Evolutionary conservation across 2,888 invertebrate species (phyloP).

Genomic region (Pachycephus smyrnensis): DNA sequence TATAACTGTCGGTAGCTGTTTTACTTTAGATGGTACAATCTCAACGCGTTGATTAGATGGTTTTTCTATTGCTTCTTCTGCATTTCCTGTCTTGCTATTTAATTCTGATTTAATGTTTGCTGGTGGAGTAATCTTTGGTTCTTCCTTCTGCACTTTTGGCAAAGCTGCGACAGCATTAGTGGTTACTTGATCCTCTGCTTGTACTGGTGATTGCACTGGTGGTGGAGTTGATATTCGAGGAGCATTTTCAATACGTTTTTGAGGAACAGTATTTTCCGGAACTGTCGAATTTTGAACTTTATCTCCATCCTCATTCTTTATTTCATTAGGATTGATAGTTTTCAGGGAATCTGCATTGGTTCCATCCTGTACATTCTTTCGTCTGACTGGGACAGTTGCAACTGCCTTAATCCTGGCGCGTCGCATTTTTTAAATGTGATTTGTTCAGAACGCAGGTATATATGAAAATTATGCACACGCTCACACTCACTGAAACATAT

Average conservation of each 20-base stretch:
- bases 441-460: not conserved
- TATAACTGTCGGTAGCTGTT: not conserved
- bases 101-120: not conserved
- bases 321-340: slow-evolving; percentile 4
- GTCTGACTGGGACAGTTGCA: slow-evolving; percentile 75
- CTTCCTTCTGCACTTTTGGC: slow-evolving; percentile 4
- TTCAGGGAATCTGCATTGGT: slow-evolving; percentile 18
- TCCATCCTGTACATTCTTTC: slow-evolving; percentile 54
- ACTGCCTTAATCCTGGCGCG: slow-evolving; percentile 81
- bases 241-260: slow-evolving; percentile 8
- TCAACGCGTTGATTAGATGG: not conserved
- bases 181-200: not conserved
- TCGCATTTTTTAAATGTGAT: slow-evolving; percentile 53
- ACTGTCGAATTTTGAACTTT: slow-evolving; percentile 14
- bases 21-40: not conserved
- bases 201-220: not conserved
- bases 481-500: not conserved
- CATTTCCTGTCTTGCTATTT: not conserved
- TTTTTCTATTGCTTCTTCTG: not conserved
- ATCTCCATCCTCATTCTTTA: slow-evolving; percentile 5
- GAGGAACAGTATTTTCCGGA: not conserved
- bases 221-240: not conserved
- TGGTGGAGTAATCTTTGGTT: not conserved
- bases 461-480: not conserved
- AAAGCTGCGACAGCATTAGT: not conserved